Base-by-base conservation (phyloP, 2,888 invertebrate species). In the Caenorhabditis angaria region DNA sequence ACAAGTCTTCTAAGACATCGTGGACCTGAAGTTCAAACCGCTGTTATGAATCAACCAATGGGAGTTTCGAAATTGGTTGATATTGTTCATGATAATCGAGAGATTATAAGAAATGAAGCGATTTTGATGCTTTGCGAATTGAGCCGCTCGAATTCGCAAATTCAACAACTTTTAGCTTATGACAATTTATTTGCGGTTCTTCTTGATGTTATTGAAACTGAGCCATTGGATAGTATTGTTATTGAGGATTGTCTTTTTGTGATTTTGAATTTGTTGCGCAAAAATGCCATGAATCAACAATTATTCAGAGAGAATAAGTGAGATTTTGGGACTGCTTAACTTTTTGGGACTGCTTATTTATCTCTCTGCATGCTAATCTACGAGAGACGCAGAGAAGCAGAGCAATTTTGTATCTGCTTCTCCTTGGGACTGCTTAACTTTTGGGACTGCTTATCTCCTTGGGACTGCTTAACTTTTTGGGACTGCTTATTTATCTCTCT, bases 41-140 rank as follows among this genome's bases (percentile, higher is more conserved):
- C 88, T 48, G 88, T 91, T 24, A 88, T 91, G 32, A 86, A 88
- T 12, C 89, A 88, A 73, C 90, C 90, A 10, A 94, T 95, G 93
- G 97, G 95, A 0, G 94, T 99, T 0, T 95, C 97, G 0, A 95
- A 94, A 89, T 90, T 99, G 84, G 97, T 97, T 94, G 99, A 99
- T 89, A 90, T 99, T 20, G 89, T 99, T 14, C 92, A 92, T 4
- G 99, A 99, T 83, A 93, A 93, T 64, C 91, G 97, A 50, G 79
- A 81, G 72, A 80, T 83, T 0, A 76, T 86, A 22, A 76, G 82
- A 68, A 88, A 88, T 25, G 86, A 92, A 91, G 91, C 94, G 0
- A 89, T 99, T 12, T 89, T 99, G 5, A 90, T 99, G 57, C 90
- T 99, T 0, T 94, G 94, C 76, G 94, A 95, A 85, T 89, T 99